phyloP scores from a whole-genome alignment of 2,888 invertebrate species.

The Drosophila hamatofila region DNA sequence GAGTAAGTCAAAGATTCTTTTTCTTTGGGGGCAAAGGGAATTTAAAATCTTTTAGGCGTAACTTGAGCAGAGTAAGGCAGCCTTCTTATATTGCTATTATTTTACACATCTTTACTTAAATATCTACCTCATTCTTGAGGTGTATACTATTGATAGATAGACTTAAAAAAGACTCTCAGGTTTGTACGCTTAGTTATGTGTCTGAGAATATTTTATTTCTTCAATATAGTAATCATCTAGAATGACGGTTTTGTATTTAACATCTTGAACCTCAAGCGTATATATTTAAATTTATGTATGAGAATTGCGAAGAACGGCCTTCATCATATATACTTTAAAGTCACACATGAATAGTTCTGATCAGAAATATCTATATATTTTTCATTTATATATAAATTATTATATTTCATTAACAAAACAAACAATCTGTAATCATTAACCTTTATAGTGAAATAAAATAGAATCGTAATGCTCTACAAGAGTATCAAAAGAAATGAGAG shows the following conservation, averaged over 20 bases:
- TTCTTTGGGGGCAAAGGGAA: no score
- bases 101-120: background rate
- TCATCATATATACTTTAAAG: no score
- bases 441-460: background rate
- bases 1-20: background rate
- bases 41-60: no score
- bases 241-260: background rate
- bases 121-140: no score
- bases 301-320: constrained; percentile 3
- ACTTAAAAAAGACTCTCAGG: no score
- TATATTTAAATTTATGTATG: background rate
- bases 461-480: constrained; percentile 11
- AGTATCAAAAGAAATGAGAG: constrained; percentile 30
- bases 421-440: background rate
- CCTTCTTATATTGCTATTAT: background rate
- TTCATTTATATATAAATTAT: no score
- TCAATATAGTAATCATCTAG: background rate
- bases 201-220: background rate
- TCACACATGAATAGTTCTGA: background rate
- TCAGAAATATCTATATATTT: no score
- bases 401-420: background rate
- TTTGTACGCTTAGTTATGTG: no score
- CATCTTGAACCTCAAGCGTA: background rate
- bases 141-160: no score
- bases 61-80: no score